Evolutionary conservation across 2,113 vertebrate genomes (phyloP), one percentile per base, ranked within the genome.

Genomic region (Lepidothrix coronata): DNA sequence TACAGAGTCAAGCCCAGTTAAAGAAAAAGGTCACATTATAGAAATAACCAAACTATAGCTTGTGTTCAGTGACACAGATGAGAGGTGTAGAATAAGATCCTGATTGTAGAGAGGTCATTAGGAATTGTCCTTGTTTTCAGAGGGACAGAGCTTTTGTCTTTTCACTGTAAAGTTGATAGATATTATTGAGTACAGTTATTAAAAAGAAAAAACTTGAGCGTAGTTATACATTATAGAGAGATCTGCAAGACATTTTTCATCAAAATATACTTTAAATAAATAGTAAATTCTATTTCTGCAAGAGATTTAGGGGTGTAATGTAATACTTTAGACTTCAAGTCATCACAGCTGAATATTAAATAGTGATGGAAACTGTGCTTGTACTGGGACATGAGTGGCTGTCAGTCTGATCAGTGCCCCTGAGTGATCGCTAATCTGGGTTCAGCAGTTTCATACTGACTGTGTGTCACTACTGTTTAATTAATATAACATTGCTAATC

Each of bases 371-470:
- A 52, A 55, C 41, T 58, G 43, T 70, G 37, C 31, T 68, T 51
- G 10, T 27, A 2, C 9, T 24, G 48, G 12, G 49, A 1, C 0
- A 1, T 75, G 19, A 23, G n/a, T 76, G 0, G 0, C 52, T 74
- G 12, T 87, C 35, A 61, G 28, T 30, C 15, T 59, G 66, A 6
- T 41, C 25, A 7, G 41, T 61, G 49, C 19, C 16, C 44, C 22
- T 0, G 21, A 19, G 37, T 37, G 57, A 43, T 77, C 6, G 2
- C 52, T 93, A 0, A 4, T 65, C 59, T 46, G 33, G 23, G 8
- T 8, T 51, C 41, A 76, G 23, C 75, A 51, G n/a, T 85, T 94
- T 66, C n/a, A 10, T 11, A n/a, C 7, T 28, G 49, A 28, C n/a
- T 1, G 14, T n/a, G 41, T 21, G 8, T 85, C 78, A 21, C 30